phyloP scores from a whole-genome alignment of 2,888 invertebrate species.

The Eledone cirrhosa region DNA sequence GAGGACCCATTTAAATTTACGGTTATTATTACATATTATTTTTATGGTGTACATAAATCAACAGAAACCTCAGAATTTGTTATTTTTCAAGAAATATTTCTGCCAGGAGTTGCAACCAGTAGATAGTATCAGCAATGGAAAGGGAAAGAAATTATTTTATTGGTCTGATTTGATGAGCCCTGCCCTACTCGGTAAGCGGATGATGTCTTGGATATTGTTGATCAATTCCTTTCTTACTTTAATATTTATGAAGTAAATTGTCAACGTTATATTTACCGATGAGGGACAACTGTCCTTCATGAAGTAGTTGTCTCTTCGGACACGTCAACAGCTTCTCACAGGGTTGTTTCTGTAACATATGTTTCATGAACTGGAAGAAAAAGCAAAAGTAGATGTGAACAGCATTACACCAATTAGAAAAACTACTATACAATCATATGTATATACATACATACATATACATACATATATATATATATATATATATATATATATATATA shows the following conservation, averaged over 20 bases:
- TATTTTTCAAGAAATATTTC: too few relatives aligned
- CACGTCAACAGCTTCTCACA: slow-evolving; percentile 73
- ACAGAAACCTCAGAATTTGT: background rate
- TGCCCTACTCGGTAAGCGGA: background rate
- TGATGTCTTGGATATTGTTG: background rate
- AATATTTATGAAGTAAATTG: background rate
- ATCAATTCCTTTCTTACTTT: background rate
- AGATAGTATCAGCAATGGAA: too few relatives aligned
- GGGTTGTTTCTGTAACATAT: slow-evolving; percentile 72
- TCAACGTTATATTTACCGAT: slow-evolving; percentile 61
- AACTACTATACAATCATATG: background rate
- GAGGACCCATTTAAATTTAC: too few relatives aligned
- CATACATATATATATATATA: background rate
- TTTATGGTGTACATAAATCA: too few relatives aligned
- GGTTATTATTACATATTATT: too few relatives aligned
- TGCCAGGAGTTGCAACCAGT: too few relatives aligned
- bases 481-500: background rate
- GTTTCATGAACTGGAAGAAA: slow-evolving; percentile 69
- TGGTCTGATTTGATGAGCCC: too few relatives aligned
- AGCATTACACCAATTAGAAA: background rate
- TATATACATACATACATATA: background rate
- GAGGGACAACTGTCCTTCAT: slow-evolving; percentile 70
- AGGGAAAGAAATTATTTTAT: background rate
- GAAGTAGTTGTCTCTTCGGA: slow-evolving; percentile 68
- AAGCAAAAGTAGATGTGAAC: background rate